Evolutionary conservation across 2,888 invertebrate species (phyloP), one percentile per base, ranked within the genome.

Genomic region (Beris chalybata): DNA sequence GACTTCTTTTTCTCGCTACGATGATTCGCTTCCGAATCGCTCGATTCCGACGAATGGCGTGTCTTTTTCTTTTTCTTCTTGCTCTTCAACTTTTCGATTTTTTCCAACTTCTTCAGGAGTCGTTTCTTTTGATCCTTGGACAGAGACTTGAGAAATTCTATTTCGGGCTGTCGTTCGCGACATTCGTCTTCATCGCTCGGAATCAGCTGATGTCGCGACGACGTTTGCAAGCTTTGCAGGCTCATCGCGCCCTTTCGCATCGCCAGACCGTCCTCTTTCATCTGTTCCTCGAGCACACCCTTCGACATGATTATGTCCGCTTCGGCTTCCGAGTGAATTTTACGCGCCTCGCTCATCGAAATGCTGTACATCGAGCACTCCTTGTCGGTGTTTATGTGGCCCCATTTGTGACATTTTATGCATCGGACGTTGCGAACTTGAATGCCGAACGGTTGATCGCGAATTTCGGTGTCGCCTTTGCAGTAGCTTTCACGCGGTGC

Each of bases 391-490:
- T 78, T 77, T 12, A 78, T 78, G 77, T 99, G 99, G 7, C 99
- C 99, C 98, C 98, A 99, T 78, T 97, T 97, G 78, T 97, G 95
- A 77, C 99, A 99, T 79, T 98, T 98, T 67, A 99, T 95, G 76
- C 99, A 99, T 43, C 98, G 86, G 0, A 99, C 98, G 83, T 99
- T 97, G 64, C 97, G 84, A 3, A 97, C 97, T 82, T 96, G 89
- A 74, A 98, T 98, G 45, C 98, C 98, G 85, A 98, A 98, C 0
- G 98, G 98, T 79, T 98, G 97, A 82, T 99, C 99, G 67, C 95
- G 85, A 74, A 99, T 98, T 79, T 95, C 95, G 71, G 95, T 95
- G 78, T 99, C 96, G 15, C 95, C 95, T 80, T 97, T 97, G 75
- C 97, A 97, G 79, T 96, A 98, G 74, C 95, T 95, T 82, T 99